A percentile compares a stretch with the other conserved stretches of the same genome.
Evolutionary conservation across 2,888 invertebrate species (phyloP).

Genomic region (Creontiades dilutus): DNA sequence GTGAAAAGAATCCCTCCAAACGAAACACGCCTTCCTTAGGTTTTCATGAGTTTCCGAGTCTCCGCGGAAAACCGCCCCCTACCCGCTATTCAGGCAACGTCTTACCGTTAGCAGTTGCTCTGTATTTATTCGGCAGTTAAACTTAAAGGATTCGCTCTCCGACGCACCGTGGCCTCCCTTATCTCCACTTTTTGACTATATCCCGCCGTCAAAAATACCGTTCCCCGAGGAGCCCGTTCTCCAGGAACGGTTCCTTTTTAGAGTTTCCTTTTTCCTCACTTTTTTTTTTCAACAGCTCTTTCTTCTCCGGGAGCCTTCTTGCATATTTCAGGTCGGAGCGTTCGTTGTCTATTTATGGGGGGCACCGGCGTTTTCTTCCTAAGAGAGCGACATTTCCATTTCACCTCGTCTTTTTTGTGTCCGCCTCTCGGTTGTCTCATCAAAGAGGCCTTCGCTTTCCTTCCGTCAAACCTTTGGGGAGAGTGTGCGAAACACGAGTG

Average conservation of each 20-base stretch:
- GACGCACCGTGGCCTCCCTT: neutral
- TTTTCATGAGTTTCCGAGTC: conserved; percentile 6
- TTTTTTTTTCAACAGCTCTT: too few relatives aligned
- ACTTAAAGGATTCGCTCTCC: conserved; percentile 45
- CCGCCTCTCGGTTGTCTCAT: conserved; percentile 1
- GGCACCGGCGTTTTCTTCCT: neutral
- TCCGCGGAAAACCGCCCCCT: neutral
- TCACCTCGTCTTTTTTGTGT: conserved; percentile 13
- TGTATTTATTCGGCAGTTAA: conserved; percentile 58
- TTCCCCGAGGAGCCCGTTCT: conserved; percentile 40
- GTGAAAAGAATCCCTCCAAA: conserved; percentile 2
- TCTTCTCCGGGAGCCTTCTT: neutral
- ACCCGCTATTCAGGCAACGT: neutral
- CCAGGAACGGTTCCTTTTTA: conserved; percentile 40
- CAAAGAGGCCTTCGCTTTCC: neutral
- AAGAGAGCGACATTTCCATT: conserved; percentile 59
- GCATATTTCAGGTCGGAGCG: conserved; percentile 54
- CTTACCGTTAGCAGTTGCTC: conserved; percentile 38
- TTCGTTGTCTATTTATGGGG: conserved; percentile 57
- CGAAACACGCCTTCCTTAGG: conserved; percentile 35
- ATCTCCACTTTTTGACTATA: conserved; percentile 45
- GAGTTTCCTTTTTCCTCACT: neutral
- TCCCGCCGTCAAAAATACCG: neutral
- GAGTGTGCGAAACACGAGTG: neutral
- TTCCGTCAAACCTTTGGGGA: neutral